Percentiles rank a stretch among this genome's conserved stretches.
Evolutionary conservation across 2,113 vertebrate species (phyloP).

Genomic region (Embiotoca jacksoni): DNA sequence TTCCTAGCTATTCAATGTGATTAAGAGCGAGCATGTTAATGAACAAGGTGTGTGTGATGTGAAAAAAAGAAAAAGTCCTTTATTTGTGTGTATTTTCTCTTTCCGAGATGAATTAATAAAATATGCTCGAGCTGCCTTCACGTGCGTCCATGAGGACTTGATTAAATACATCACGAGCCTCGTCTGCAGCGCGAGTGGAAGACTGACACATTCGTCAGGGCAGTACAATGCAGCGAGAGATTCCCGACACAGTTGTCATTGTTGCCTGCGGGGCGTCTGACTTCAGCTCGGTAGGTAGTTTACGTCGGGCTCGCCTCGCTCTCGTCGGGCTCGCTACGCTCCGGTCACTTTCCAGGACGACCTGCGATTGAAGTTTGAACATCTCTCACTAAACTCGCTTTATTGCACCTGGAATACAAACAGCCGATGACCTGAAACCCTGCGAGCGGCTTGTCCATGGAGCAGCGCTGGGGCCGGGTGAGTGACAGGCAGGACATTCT

Average conservation of each 20-base stretch:
- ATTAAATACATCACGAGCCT: neutral
- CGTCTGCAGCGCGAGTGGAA: neutral
- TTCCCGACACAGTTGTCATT: conserved; percentile 65
- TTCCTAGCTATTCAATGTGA: conserved; percentile 60
- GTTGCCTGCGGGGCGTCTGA: conserved; percentile 54
- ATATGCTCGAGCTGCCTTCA: neutral
- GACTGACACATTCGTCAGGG: conserved; percentile 16
- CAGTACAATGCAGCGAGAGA: conserved; percentile 27
- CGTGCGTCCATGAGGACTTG: neutral
- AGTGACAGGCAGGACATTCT: conserved; percentile 12
- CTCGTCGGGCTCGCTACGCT: neutral
- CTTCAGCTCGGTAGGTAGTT: conserved; percentile 34
- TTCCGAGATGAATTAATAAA: neutral
- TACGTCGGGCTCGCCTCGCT: conserved; percentile 32
- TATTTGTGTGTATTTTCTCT: neutral
- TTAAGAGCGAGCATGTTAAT: conserved; percentile 48
- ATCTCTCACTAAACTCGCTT: neutral
- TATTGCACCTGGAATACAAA: conserved; percentile 17
- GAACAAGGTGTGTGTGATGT: neutral
- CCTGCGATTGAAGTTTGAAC: neutral
- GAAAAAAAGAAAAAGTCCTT: too few species aligned
- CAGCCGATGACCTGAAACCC: conserved; percentile 9
- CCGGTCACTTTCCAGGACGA: neutral
- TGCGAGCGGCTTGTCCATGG: conserved; percentile 7
- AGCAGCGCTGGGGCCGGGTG: conserved; percentile 27